Base-by-base conservation (phyloP, 2,113 vertebrate species). In the Rhabdornis inornatus region DNA sequence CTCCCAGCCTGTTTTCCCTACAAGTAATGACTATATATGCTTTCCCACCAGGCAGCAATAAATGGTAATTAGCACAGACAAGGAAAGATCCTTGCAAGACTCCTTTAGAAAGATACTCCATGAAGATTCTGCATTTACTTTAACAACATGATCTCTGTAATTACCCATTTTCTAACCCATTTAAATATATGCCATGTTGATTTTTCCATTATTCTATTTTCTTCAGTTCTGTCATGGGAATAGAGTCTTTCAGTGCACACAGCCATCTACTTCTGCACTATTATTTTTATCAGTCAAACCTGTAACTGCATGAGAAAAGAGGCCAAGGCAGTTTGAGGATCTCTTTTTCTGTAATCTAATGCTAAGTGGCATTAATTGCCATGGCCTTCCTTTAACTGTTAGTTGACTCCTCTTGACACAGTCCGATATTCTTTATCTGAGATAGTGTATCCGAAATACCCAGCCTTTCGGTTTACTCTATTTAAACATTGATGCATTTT, bases 291-390 rank as follows among this genome's bases (percentile, higher is more conserved):
- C 83, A 81, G 61, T 71, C 89, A 75, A 82, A 94, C 93, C 81
- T 75, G 37, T 40, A 94, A 75, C 87, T 82, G 65, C 77, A 61
- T 0, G 0, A 84, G 87, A 89, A 94, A 91, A 91, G 91, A 94
- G 95, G 94, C 95, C 93, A 94, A 82, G 77, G 44, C 49, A 84
- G 83, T 79, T 27, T 60, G 77, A 89, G 57, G 74, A 81, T 94
- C 89, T 91, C 92, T 71, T 60, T 83, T 94, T 84, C 87, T 92
- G 94, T 95, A 94, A 95, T 89, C 89, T 91, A 90, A 94, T 92
- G 74, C 91, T 92, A 93, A 89, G 80, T 76, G 89, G 91, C 89
- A 91, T 92, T 96, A 95, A 92, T 95, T 92, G 87, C 80, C 0
- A 0, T 90, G 94, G 89, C 83, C 92, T 77, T 59, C 61, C 77